Conservation (phyloP, 2,888 invertebrate genomes). For the Amiota communis region DNA sequence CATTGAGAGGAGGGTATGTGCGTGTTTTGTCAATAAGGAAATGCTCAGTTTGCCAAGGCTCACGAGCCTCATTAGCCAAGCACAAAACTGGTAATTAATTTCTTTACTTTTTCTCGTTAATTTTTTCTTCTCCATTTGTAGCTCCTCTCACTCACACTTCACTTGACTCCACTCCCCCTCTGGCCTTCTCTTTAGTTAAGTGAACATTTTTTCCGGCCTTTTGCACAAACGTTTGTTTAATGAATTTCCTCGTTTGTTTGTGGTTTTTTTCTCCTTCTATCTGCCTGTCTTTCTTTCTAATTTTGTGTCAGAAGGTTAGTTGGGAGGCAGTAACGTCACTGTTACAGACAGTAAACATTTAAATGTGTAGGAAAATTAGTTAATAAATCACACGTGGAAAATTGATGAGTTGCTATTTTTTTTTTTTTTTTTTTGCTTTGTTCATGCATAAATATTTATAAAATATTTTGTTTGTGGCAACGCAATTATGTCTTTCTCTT, state of each 20-base stretch:
- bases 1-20: background rate
- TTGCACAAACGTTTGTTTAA: slow-evolving; percentile 41
- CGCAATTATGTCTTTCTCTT: too few relatives aligned
- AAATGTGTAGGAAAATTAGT: slow-evolving; percentile 64
- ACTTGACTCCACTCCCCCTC: too few relatives aligned
- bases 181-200: too few relatives aligned
- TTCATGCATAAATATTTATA: too few relatives aligned
- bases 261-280: background rate
- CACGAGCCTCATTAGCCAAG: background rate
- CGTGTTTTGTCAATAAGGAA: slow-evolving; percentile 10
- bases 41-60: background rate
- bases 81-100: slow-evolving; percentile 16
- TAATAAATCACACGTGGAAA: slow-evolving; percentile 64
- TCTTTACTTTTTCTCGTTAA: background rate
- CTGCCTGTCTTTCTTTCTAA: too few relatives aligned
- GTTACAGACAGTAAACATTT: slow-evolving; percentile 42
- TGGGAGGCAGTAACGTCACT: too few relatives aligned
- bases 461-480: too few relatives aligned
- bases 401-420: slow-evolving; percentile 60
- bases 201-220: too few relatives aligned
- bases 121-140: background rate
- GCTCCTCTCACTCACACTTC: too few relatives aligned
- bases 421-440: too few relatives aligned
- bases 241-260: slow-evolving; percentile 54
- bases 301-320: too few relatives aligned